phyloP scores from a whole-genome alignment of 2,888 invertebrate species.

The Nipponacmea schrenckii region DNA sequence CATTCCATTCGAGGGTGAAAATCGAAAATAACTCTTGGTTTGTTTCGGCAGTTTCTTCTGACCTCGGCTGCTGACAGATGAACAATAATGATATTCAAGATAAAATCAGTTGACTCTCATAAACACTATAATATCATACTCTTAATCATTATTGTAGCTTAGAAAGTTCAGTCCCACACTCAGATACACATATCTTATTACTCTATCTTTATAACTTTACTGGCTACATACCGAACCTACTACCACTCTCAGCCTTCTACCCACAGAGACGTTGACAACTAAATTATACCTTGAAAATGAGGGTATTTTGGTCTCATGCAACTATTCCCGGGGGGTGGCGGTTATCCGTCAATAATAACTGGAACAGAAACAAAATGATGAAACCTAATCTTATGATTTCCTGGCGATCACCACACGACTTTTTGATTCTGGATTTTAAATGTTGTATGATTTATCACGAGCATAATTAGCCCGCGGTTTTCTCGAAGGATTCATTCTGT shows the following conservation, averaged over 20 bases:
- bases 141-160: neutral
- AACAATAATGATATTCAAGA: neutral
- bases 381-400: neutral
- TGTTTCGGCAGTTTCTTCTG: no score
- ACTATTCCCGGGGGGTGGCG: neutral
- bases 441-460: no score
- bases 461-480: no score
- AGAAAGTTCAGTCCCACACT: constrained; percentile 6
- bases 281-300: constrained; percentile 6
- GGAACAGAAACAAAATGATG: neutral
- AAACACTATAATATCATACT: neutral
- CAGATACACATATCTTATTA: neutral
- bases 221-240: no score
- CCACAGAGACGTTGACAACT: constrained; percentile 4
- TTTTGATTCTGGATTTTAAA: no score
- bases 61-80: neutral
- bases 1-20: no score
- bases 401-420: neutral
- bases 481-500: no score
- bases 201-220: no score
- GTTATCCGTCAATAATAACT: neutral
- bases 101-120: constrained; percentile 2
- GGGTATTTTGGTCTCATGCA: constrained; percentile 8
- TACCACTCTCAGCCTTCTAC: neutral
- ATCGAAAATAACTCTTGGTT: no score